Base-by-base conservation (phyloP, 2,888 invertebrate genomes). In the Thecophora atra region DNA sequence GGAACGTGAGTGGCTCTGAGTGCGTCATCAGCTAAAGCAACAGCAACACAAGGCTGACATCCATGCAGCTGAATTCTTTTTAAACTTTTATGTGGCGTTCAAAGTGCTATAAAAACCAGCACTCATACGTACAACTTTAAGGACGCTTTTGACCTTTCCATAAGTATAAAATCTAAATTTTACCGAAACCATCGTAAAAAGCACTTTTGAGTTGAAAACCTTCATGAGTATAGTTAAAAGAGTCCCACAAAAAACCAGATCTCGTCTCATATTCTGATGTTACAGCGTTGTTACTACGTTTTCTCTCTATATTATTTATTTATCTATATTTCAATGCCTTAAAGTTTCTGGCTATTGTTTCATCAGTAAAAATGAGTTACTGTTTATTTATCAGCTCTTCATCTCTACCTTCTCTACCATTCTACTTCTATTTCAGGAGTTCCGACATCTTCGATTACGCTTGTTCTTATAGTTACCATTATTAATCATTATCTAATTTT, bases 401-500 rank as follows among this genome's bases (percentile, higher is more conserved):
- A 17, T n/a, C 47, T 11, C 47, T 47, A 1, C 47, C 47, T 11
- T 47, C 47, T 54, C 54, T 54, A 5, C 54, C 54, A n/a, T 4
- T 54, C 54, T 3, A 1, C n/a, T 21, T 54, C 24, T 15, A 26
- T 26, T 5, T 28, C 24, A 7, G 3, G 26, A 7, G 13, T 11
- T 58, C 8, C 21, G 3, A 15, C 15, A 13, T 24, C 6, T 11
- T 58, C 17, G 15, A 15, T 11, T 24, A 3, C 26, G 1, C 5
- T 56, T 67, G 37, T 56, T 56, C 19, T 28, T 63, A n/a, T n/a
- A n/a, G 63, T 37, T 42, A 51, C 30, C 63, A 52, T 63, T 63
- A 79, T 81, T 79, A 77, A 74, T 76, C 77, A 75, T 74, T 72
- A 75, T 76, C 77, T 75, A 78, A 77, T 79, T 80, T 80, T 76